phyloP scores from a whole-genome alignment of 1,140 invertebrate species.

The Oncopeltus fasciatus region DNA sequence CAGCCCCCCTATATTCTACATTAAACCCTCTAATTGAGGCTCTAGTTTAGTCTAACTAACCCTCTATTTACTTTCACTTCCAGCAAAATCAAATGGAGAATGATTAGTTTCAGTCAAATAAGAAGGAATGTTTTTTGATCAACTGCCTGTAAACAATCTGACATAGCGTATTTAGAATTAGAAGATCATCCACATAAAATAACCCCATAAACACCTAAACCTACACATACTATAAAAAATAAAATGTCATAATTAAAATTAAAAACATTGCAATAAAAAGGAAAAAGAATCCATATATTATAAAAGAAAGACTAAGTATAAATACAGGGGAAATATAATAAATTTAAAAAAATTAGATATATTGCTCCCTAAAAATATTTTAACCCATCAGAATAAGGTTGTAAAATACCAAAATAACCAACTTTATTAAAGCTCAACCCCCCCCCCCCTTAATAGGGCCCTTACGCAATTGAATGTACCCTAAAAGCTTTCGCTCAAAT shows the following conservation, averaged over 20 bases:
- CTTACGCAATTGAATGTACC: conserved; percentile 52
- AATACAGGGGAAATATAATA: conserved; percentile 43
- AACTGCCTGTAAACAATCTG: too few relatives aligned
- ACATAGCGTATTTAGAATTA: too few relatives aligned
- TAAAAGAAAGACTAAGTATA: conserved; percentile 37
- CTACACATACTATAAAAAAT: conserved; percentile 38
- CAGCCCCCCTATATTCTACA: too few relatives aligned
- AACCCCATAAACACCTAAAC: conserved; percentile 41
- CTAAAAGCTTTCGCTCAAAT: conserved; percentile 49
- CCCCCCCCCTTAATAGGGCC: too few relatives aligned
- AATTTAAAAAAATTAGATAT: conserved; percentile 34
- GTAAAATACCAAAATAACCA: conserved; percentile 40
- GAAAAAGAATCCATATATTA: conserved; percentile 37
- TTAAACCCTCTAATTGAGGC: too few relatives aligned
- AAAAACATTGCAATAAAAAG: conserved; percentile 31
- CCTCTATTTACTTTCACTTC: too few relatives aligned
- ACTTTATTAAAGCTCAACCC: too few relatives aligned
- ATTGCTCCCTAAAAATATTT: conserved; percentile 46
- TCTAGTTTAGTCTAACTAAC: too few relatives aligned
- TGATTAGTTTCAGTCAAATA: too few relatives aligned
- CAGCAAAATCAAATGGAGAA: too few relatives aligned
- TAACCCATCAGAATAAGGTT: conserved; percentile 48
- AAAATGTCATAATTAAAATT: conserved; percentile 35
- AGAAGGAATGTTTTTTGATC: too few relatives aligned
- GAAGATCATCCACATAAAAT: too few relatives aligned